Base-by-base conservation (phyloP, 2,888 invertebrate species). In the Trissolcus brochymenae region DNA sequence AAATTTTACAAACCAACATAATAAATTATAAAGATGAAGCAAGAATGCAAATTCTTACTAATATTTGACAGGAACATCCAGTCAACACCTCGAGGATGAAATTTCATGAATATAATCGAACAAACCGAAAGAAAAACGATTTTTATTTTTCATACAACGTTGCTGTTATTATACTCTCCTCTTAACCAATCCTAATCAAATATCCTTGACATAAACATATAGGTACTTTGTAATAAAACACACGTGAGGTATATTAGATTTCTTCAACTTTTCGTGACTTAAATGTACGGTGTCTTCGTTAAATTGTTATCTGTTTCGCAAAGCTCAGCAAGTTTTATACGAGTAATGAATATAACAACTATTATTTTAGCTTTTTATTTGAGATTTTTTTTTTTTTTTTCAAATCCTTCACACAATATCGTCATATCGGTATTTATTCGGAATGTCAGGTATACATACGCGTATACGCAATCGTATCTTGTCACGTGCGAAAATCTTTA, bases 401-500 rank as follows among this genome's bases (percentile, higher is more conserved):
- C 43, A n/a, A 13, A 14, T 43, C 49, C 16, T 49, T 49, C 16
- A 17, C 1, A 4, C 17, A 17, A 49, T 16, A 56, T 41, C 51
- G 11, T 11, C 21, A 25, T 21, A 66, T 56, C 65, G 65, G 43
- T 57, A 57, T 57, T 50, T 66, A 57, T 57, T 19, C 35, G 40
- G 21, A 65, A 54, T 54, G 41, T 21, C 16, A 35, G 21, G 55
- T 14, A 29, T 35, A 55, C 29, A n/a, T n/a, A 16, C 35, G 50
- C 59, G 59, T 59, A 25, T 14, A 25, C 25, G 25, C 25, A 61
- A 40, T n/a, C 16, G 17, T 50, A 17, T 16, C 6, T 60, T 56
- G 57, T 49, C 65, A 65, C 66, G 49, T 55, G 55, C 65, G 56
- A 46, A 65, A 65, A 65, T 65, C 56, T 51, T 65, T 3, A 65